These are phyloP conservation scores for Torymus texanus DNA, from an alignment of 2,888 invertebrate genomes.

Conservation along the genomic window DNA sequence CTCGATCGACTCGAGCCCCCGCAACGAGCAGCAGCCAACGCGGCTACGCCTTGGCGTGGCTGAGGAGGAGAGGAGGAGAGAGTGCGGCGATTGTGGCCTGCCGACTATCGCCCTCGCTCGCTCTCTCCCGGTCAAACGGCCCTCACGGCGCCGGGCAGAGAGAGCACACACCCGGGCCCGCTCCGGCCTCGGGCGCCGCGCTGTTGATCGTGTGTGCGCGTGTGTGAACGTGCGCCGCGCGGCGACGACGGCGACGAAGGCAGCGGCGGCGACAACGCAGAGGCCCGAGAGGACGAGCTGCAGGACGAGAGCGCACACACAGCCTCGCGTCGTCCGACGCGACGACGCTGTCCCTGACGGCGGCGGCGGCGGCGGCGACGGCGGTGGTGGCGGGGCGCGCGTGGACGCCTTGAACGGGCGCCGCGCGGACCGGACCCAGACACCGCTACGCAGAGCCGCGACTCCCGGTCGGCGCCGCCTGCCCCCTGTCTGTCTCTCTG, in stretches of 20 bases:
- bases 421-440: constrained; percentile 34
- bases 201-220: no score
- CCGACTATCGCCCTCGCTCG: background rate
- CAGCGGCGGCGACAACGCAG: constrained; percentile 24
- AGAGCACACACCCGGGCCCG: no score
- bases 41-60: no score
- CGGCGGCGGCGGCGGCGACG: constrained; percentile 35
- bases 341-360: constrained; percentile 4
- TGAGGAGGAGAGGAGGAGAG: background rate
- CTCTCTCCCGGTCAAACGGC: background rate
- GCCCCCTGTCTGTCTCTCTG: constrained; percentile 36
- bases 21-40: constrained; percentile 21
- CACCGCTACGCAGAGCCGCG: constrained; percentile 29
- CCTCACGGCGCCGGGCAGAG: no score
- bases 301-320: background rate
- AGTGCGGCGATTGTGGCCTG: background rate
- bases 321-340: constrained; percentile 24
- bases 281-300: constrained; percentile 36
- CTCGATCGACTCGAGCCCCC: constrained; percentile 32
- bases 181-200: background rate
- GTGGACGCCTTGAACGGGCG: constrained; percentile 7
- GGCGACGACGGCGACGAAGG: constrained; percentile 18
- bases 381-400: constrained; percentile 19
- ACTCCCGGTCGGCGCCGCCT: constrained; percentile 16
- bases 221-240: constrained; percentile 28